phyloP scores from a whole-genome alignment of 1,140 invertebrate genomes.

The Eriosoma lanigerum region DNA sequence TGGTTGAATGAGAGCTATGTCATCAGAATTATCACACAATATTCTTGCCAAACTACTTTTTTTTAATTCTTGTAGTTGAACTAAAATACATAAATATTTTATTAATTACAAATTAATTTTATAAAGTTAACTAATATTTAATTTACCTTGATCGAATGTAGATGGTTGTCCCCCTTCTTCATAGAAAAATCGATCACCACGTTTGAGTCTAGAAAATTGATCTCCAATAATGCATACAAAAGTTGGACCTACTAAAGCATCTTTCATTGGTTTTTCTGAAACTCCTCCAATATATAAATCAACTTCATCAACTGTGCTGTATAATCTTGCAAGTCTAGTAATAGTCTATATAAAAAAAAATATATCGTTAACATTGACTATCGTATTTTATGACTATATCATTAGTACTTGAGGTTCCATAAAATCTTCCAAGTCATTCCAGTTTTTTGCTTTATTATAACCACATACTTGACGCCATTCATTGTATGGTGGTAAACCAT shows the following conservation, averaged over 20 bases:
- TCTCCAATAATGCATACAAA: conserved; percentile 66
- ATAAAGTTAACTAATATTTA: neutral
- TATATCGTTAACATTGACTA: conserved; percentile 51
- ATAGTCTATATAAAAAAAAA: conserved; percentile 57
- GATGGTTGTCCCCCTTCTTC: conserved; percentile 61
- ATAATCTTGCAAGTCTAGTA: conserved; percentile 58
- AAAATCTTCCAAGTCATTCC: conserved; percentile 62
- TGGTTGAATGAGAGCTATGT: conserved; percentile 62
- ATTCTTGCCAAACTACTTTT: conserved; percentile 62
- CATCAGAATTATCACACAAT: conserved; percentile 65
- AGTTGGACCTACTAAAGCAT: conserved; percentile 65
- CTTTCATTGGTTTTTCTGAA: conserved; percentile 61
- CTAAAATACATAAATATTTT: conserved; percentile 56
- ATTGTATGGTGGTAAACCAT: conserved; percentile 70
- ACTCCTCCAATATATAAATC: conserved; percentile 68
- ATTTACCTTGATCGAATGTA: conserved; percentile 61
- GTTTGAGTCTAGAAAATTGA: conserved; percentile 63
- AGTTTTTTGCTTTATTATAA: conserved; percentile 60
- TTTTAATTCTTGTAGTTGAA: conserved; percentile 63
- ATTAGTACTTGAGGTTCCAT: conserved; percentile 64
- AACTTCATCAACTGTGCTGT: conserved; percentile 65
- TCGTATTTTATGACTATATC: no score
- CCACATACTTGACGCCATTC: conserved; percentile 69
- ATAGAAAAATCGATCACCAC: conserved; percentile 64
- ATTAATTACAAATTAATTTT: neutral